phyloP scores from a whole-genome alignment of 1,140 invertebrate genomes.

The Drosophila pachea region DNA sequence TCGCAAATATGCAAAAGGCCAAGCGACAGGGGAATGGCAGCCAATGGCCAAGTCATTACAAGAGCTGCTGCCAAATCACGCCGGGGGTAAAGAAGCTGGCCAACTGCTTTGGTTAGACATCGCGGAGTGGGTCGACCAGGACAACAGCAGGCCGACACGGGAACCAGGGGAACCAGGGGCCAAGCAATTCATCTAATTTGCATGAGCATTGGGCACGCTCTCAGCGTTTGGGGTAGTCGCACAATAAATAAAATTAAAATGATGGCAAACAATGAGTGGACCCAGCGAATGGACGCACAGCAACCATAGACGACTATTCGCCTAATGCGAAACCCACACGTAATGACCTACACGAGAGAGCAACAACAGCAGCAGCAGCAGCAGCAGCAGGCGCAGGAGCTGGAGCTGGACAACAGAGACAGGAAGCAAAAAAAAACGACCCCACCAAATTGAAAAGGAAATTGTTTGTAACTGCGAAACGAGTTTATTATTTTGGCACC shows the following conservation, averaged over 20 bases:
- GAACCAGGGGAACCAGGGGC: neutral
- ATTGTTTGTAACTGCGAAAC: slow-evolving; percentile 79
- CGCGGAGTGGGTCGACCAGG: neutral
- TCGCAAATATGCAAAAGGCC: slow-evolving; percentile 48
- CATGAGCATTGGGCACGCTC: slow-evolving; percentile 58
- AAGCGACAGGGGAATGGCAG: slow-evolving; percentile 37
- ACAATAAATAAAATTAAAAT: slow-evolving; percentile 79
- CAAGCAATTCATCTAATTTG: slow-evolving; percentile 79
- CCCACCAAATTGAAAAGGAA: slow-evolving; percentile 78
- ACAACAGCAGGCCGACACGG: too few relatives aligned
- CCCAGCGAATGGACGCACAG: slow-evolving; percentile 25
- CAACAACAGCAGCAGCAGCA: neutral
- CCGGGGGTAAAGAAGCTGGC: slow-evolving; percentile 48
- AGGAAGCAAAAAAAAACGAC: slow-evolving; percentile 32
- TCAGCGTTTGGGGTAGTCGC: slow-evolving; percentile 52
- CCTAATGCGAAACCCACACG: slow-evolving; percentile 70
- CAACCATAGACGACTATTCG: slow-evolving; percentile 59
- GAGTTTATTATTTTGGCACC: slow-evolving; percentile 79
- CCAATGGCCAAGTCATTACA: slow-evolving; percentile 68
- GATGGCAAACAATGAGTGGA: slow-evolving; percentile 77
- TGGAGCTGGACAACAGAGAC: neutral
- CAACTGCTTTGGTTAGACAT: slow-evolving; percentile 41
- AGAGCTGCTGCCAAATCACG: slow-evolving; percentile 38
- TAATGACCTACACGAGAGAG: slow-evolving; percentile 64
- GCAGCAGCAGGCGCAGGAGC: too few relatives aligned